These are phyloP conservation scores for Pluvialis apricaria DNA, from an alignment of 2,113 vertebrate genomes.

Conservation along the genomic window DNA sequence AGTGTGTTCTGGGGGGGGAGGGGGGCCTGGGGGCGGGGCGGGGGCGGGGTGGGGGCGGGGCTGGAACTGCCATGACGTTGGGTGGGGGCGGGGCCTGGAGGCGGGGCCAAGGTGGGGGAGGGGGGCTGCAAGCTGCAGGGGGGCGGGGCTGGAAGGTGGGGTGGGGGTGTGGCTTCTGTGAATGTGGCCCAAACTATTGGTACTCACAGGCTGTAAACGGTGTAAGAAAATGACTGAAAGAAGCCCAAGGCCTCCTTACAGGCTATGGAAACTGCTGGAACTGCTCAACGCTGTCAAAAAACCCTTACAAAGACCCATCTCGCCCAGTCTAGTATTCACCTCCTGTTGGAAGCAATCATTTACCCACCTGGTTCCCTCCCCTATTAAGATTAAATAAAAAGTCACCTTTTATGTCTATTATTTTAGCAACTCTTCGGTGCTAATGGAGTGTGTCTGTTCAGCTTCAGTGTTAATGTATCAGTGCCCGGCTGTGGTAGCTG, in stretches of 20 bases:
- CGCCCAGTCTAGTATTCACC: too few relatives aligned
- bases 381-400: not conserved
- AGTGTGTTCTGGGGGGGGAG: not conserved
- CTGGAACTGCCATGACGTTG: too few relatives aligned
- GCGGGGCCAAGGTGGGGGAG: too few relatives aligned
- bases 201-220: not conserved
- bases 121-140: too few relatives aligned
- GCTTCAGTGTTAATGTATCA: not conserved
- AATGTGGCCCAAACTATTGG: not conserved
- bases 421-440: not conserved
- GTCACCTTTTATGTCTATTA: not conserved
- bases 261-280: not conserved
- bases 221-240: not conserved
- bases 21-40: too few relatives aligned
- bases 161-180: not conserved
- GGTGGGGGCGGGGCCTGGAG: too few relatives aligned
- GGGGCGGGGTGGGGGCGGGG: too few relatives aligned
- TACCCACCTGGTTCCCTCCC: rapidly evolving
- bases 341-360: not conserved
- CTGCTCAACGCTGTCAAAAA: not conserved
- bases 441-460: not conserved
- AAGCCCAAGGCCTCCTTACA: not conserved
- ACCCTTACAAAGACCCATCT: too few relatives aligned
- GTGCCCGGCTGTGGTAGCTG: rapidly evolving
- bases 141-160: too few relatives aligned